A percentile compares a stretch with the other conserved stretches of the same genome.
These are phyloP conservation scores for Aphelinus atriplicis DNA, from an alignment of 1,140 invertebrate species.

Conservation along the genomic window DNA sequence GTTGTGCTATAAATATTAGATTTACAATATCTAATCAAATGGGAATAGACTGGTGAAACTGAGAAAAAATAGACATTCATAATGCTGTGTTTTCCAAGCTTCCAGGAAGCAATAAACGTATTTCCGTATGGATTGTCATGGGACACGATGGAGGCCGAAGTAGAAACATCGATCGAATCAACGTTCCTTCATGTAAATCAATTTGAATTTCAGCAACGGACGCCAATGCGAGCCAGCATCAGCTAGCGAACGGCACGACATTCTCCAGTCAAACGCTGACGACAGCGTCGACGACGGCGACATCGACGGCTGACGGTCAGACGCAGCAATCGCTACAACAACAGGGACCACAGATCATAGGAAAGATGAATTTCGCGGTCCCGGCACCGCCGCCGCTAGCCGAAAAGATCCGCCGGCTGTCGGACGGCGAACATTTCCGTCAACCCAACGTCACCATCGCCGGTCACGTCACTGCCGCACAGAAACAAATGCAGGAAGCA, in stretches of 20 bases:
- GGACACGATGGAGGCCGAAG: not conserved
- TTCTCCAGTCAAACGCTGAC: slow-evolving; percentile 62
- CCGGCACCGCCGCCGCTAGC: slow-evolving; percentile 69
- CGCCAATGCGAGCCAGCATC: slow-evolving; percentile 57
- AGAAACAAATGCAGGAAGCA: slow-evolving; percentile 68
- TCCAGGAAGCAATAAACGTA: too few relatives aligned
- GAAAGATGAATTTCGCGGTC: slow-evolving; percentile 71
- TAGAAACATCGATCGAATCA: slow-evolving; percentile 9
- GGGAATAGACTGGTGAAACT: too few relatives aligned
- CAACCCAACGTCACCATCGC: slow-evolving; percentile 67
- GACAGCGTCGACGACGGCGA: slow-evolving; percentile 26
- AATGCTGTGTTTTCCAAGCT: too few relatives aligned
- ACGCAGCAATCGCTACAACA: slow-evolving; percentile 62
- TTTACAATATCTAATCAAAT: too few relatives aligned
- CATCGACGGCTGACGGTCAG: slow-evolving; percentile 31
- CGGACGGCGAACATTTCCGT: slow-evolving; percentile 73
- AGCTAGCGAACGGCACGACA: slow-evolving; percentile 63
- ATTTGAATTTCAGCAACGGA: slow-evolving; percentile 66
- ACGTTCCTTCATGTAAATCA: not conserved
- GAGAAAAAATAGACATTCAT: too few relatives aligned
- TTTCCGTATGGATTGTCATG: too few relatives aligned
- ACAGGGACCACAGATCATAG: slow-evolving; percentile 62
- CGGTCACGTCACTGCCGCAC: slow-evolving; percentile 45
- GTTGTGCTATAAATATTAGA: too few relatives aligned
- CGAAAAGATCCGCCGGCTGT: slow-evolving; percentile 71